Conservation (phyloP, 2,888 invertebrate genomes). For the Lacanobia oleracea region DNA sequence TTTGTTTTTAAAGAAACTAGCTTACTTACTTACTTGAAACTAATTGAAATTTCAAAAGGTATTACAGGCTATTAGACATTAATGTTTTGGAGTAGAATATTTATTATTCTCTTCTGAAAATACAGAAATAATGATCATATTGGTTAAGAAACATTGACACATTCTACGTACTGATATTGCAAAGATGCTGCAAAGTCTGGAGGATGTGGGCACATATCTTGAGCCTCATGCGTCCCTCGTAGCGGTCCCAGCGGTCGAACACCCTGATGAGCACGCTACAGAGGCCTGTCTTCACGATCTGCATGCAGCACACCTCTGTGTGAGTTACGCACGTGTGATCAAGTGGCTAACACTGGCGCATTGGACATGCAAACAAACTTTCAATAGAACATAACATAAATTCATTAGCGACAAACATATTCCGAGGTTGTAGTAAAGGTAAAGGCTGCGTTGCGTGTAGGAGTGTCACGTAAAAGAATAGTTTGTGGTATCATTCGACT, state of each 20-base stretch:
- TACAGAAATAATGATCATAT: constrained; percentile 3
- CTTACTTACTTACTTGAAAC: background rate
- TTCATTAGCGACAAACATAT: constrained; percentile 59
- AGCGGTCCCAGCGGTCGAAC: constrained; percentile 92
- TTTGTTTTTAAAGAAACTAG: background rate
- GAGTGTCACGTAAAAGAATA: constrained; percentile 36
- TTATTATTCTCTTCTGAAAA: background rate
- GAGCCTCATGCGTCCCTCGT: constrained; percentile 91
- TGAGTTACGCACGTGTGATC: constrained; percentile 86
- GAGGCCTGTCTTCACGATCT: constrained; percentile 91
- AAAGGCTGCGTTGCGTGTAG: constrained; percentile 53
- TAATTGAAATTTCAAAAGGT: background rate
- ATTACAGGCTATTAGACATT: background rate
- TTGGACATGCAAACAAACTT: constrained; percentile 72
- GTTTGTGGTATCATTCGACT: constrained; percentile 56
- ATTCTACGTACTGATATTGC: constrained; percentile 91
- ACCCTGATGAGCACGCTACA: constrained; percentile 90
- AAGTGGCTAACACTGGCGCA: constrained; percentile 74
- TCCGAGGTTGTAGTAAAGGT: constrained; percentile 29
- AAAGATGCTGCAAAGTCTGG: constrained; percentile 91
- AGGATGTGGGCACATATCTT: constrained; percentile 91
- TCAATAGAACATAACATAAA: constrained; percentile 66
- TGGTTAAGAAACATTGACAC: constrained; percentile 28
- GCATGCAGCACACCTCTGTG: constrained; percentile 92
- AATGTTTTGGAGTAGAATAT: background rate